phyloP scores from a whole-genome alignment of 2,113 vertebrate species.

The Suncus etruscus region DNA sequence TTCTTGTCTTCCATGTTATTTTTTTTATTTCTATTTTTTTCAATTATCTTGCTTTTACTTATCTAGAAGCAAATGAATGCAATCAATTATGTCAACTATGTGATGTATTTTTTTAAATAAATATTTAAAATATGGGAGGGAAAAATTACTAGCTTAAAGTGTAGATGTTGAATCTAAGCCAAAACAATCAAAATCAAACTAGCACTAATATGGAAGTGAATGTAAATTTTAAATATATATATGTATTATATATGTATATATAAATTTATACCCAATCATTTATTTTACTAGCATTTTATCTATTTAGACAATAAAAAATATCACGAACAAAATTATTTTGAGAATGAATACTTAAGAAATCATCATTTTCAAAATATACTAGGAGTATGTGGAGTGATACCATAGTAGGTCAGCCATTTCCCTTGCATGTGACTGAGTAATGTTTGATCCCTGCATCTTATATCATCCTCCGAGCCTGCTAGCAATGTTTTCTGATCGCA shows the following conservation, averaged over 20 bases:
- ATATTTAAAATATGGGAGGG: neutral
- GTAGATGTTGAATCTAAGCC: neutral
- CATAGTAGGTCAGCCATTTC: neutral
- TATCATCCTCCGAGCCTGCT: too few relatives aligned
- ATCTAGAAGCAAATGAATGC: too few relatives aligned
- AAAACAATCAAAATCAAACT: neutral
- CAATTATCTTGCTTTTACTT: too few relatives aligned
- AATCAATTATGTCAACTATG: too few relatives aligned
- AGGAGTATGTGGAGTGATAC: too few relatives aligned
- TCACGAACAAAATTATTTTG: neutral
- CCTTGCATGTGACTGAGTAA: too few relatives aligned
- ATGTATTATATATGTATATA: neutral
- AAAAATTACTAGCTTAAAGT: neutral
- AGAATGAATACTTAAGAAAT: neutral
- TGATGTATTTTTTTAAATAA: too few relatives aligned
- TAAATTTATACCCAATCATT: neutral
- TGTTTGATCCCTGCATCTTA: too few relatives aligned
- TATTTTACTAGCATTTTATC: neutral
- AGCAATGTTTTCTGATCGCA: too few relatives aligned
- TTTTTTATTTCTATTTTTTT: too few relatives aligned
- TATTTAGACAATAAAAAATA: neutral
- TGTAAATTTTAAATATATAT: neutral
- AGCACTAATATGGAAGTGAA: neutral
- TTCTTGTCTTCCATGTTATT: too few relatives aligned
- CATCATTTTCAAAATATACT: slow-evolving; percentile 30